These are phyloP conservation scores for Xenus cinereus DNA, from an alignment of 2,113 vertebrate genomes.

Conservation along the genomic window DNA sequence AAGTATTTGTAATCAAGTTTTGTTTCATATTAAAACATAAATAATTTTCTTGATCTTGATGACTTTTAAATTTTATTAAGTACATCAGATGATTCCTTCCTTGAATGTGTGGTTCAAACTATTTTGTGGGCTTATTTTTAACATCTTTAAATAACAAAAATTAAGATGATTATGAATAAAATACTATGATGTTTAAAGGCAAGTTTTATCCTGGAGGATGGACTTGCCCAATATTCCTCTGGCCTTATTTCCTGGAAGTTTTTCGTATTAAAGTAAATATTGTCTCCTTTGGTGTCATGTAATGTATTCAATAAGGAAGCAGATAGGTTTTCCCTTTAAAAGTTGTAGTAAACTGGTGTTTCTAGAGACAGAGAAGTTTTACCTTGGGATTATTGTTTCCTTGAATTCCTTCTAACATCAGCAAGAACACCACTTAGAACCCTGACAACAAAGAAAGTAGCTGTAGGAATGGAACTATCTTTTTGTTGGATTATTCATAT, in stretches of 20 bases:
- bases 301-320: not conserved
- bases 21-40: not conserved
- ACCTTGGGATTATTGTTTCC: not conserved
- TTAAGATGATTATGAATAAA: not conserved
- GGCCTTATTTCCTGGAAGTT: not conserved
- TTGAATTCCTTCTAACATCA: not conserved
- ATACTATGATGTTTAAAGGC: not conserved
- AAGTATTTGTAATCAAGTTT: not conserved
- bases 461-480: not conserved
- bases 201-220: not conserved
- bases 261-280: not conserved
- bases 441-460: not conserved
- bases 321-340: not conserved
- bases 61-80: not conserved
- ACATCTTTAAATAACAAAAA: not conserved
- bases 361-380: not conserved
- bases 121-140: not conserved
- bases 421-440: not conserved
- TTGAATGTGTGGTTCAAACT: not conserved
- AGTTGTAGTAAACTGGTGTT: not conserved
- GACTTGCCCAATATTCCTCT: not conserved
- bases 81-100: not conserved
- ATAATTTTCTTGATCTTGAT: not conserved
- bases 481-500: constrained; percentile 29
- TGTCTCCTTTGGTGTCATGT: not conserved